Evolutionary conservation across 2,888 invertebrate genomes (phyloP).

Genomic region (Plusia festucae): DNA sequence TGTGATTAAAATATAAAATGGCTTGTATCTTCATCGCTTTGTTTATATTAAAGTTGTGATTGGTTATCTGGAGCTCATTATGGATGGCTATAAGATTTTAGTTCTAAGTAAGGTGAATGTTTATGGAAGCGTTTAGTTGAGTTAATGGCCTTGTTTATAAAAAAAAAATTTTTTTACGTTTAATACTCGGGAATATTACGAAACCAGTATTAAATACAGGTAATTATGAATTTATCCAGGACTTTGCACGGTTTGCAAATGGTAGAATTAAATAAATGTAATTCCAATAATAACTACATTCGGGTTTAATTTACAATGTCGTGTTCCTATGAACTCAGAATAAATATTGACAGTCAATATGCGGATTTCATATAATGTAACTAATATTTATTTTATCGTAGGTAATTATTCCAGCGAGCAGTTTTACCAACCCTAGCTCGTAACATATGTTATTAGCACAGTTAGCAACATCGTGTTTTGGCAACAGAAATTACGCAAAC

Average conservation of each 20-base stretch:
- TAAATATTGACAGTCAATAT: background rate
- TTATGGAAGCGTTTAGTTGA: slow-evolving; percentile 18
- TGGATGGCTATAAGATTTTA: background rate
- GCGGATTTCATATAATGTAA: slow-evolving; percentile 14
- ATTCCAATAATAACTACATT: background rate
- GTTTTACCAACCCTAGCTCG: slow-evolving; percentile 29
- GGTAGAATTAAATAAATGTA: too few species aligned
- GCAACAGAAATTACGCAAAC: slow-evolving; percentile 54
- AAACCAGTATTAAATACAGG: too few species aligned
- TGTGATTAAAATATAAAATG: slow-evolving; percentile 24
- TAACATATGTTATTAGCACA: slow-evolving; percentile 45
- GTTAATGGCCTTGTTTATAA: background rate
- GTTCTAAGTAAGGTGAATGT: slow-evolving; percentile 22
- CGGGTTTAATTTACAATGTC: background rate
- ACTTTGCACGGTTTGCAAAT: too few species aligned
- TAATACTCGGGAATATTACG: too few species aligned
- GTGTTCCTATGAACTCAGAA: background rate
- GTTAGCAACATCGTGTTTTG: slow-evolving; percentile 50
- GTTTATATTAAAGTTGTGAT: slow-evolving; percentile 24
- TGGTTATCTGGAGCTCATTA: slow-evolving; percentile 32
- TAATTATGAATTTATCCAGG: too few species aligned
- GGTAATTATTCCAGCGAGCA: slow-evolving; percentile 36
- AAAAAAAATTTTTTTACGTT: too few species aligned
- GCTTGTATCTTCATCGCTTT: slow-evolving; percentile 19
- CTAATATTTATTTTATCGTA: slow-evolving; percentile 41